Percentiles rank a stretch among this genome's conserved stretches.
These are phyloP conservation scores for Lepus europaeus DNA, from an alignment of 2,113 vertebrate species.

Conservation along the genomic window DNA sequence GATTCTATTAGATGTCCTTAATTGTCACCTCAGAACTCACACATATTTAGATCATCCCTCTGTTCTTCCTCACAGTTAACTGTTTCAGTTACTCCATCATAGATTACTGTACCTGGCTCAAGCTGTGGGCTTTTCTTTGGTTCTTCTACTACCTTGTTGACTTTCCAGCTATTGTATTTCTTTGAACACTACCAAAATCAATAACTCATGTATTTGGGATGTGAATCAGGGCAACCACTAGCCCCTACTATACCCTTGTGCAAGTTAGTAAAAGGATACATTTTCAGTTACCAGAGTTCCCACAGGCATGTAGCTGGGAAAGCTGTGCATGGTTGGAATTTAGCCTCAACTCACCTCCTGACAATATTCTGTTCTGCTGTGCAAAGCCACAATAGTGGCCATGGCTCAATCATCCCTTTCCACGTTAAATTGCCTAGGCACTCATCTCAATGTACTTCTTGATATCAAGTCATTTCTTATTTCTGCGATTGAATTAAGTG, in stretches of 20 bases:
- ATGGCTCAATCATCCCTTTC: neutral
- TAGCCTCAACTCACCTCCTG: neutral
- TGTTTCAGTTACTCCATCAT: neutral
- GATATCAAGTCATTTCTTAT: neutral
- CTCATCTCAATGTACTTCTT: neutral
- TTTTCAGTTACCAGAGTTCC: neutral
- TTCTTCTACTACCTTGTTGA: constrained; percentile 29
- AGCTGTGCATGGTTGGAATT: neutral
- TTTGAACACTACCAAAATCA: neutral
- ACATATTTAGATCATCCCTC: neutral
- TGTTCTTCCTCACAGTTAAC: neutral
- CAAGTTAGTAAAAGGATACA: neutral
- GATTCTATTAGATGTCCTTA: constrained; percentile 60
- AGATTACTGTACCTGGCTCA: neutral
- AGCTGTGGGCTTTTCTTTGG: neutral
- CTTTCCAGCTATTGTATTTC: neutral
- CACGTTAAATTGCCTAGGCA: neutral
- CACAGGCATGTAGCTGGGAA: neutral
- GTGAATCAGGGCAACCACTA: neutral
- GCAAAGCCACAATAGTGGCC: neutral
- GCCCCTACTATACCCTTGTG: neutral
- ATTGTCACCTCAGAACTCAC: constrained; percentile 58
- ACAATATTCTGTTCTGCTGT: neutral
- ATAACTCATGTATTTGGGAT: neutral
- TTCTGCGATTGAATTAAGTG: neutral